A percentile compares a stretch with the other conserved stretches of the same genome.
These are phyloP conservation scores for Myoxocephalus aenaeus DNA, from an alignment of 2,797 vertebrate species.

Conservation along the genomic window DNA sequence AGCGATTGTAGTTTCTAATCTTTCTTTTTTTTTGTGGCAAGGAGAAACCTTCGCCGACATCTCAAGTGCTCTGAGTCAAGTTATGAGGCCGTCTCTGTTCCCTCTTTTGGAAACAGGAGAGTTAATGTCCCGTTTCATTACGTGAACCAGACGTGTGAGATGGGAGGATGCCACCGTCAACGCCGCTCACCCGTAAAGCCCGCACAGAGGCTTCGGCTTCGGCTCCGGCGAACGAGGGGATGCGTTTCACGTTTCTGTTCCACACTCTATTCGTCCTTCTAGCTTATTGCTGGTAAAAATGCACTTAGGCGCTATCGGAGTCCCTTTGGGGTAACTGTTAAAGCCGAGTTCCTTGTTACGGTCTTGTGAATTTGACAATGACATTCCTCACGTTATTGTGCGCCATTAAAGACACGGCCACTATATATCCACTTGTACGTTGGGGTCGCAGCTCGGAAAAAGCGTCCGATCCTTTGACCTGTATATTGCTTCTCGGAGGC, in stretches of 20 bases:
- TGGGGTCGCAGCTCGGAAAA: slow-evolving; percentile 44
- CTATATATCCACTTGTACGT: slow-evolving; percentile 30
- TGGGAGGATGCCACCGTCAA: slow-evolving; percentile 63
- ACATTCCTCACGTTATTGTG: slow-evolving; percentile 67
- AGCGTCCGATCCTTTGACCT: slow-evolving; percentile 68
- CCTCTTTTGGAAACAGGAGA: slow-evolving; percentile 63
- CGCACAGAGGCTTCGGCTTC: slow-evolving; percentile 22
- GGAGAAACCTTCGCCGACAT: neutral
- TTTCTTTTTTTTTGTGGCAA: neutral
- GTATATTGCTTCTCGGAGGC: slow-evolving; percentile 69
- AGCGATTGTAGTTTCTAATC: neutral
- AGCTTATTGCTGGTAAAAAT: slow-evolving; percentile 56
- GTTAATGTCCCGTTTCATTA: slow-evolving; percentile 65
- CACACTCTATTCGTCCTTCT: slow-evolving; percentile 50
- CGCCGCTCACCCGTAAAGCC: slow-evolving; percentile 42
- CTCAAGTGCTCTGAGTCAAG: slow-evolving; percentile 20
- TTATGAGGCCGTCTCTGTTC: slow-evolving; percentile 40
- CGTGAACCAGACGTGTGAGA: slow-evolving; percentile 77
- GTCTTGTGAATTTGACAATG: slow-evolving; percentile 70
- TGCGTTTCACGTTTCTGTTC: slow-evolving; percentile 58
- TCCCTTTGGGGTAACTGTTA: slow-evolving; percentile 49
- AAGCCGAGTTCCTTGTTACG: slow-evolving; percentile 54
- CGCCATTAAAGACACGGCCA: slow-evolving; percentile 59
- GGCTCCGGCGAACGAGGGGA: slow-evolving; percentile 43
- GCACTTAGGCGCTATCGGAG: slow-evolving; percentile 40